Conservation (phyloP, 2,888 invertebrate species). For the Acleris cristana region DNA sequence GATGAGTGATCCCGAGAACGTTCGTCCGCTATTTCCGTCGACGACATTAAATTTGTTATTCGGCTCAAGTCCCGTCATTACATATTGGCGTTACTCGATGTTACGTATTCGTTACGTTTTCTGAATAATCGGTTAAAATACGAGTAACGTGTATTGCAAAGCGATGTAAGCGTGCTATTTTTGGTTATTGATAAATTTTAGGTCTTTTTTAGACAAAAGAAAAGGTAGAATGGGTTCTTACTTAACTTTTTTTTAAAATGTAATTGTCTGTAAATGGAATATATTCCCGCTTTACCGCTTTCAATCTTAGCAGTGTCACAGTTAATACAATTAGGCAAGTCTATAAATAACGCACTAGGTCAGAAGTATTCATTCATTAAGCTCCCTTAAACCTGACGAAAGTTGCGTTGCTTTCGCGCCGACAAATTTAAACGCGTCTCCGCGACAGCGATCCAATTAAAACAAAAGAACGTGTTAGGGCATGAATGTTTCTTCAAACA, state of each 20-base stretch:
- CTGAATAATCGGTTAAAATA: slow-evolving; percentile 11
- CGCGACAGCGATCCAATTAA: slow-evolving; percentile 23
- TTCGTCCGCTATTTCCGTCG: slow-evolving; percentile 24
- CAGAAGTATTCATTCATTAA: slow-evolving; percentile 2
- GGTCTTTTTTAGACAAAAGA: too few relatives aligned
- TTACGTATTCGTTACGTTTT: slow-evolving; percentile 24
- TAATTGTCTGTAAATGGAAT: too few relatives aligned
- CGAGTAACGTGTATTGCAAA: not conserved
- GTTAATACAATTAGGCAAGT: not conserved
- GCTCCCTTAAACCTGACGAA: slow-evolving; percentile 7
- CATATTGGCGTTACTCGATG: slow-evolving; percentile 24
- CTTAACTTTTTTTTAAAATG: too few relatives aligned
- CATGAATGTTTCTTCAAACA: slow-evolving; percentile 28
- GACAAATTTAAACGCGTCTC: slow-evolving; percentile 8
- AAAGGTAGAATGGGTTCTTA: too few relatives aligned
- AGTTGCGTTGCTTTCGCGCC: slow-evolving; percentile 16
- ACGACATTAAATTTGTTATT: slow-evolving; percentile 22
- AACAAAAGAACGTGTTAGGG: slow-evolving; percentile 24
- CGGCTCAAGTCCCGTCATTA: slow-evolving; percentile 17
- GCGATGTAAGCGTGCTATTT: not conserved
- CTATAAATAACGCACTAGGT: not conserved
- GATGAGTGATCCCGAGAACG: too few relatives aligned
- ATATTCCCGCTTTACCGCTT: not conserved
- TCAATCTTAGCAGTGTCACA: not conserved
- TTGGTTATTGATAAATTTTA: not conserved